A percentile compares a stretch with the other conserved stretches of the same genome.
Evolutionary conservation across 1,140 invertebrate species (phyloP).

Genomic region (Neotoxoptera formosana): DNA sequence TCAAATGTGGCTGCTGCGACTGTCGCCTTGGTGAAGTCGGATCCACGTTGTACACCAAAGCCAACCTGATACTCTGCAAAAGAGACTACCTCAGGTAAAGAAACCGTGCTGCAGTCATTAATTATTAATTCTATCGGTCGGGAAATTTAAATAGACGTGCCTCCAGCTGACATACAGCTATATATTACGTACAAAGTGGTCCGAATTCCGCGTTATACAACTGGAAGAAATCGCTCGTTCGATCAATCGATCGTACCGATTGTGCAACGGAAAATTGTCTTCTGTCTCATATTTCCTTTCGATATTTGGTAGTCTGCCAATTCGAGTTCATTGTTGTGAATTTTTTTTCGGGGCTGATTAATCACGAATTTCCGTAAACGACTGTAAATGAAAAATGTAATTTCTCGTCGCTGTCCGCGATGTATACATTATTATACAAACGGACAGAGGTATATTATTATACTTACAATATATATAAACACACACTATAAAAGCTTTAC

Average conservation of each 20-base stretch:
- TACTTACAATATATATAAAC: neutral
- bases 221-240: neutral
- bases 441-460: neutral
- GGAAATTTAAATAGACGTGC: neutral
- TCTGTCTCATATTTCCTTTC: neutral
- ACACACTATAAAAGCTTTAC: slow-evolving; percentile 17
- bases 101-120: neutral
- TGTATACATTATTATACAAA: slow-evolving; percentile 7
- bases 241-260: neutral
- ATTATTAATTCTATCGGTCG: neutral
- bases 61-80: slow-evolving; percentile 96
- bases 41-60: slow-evolving; percentile 94
- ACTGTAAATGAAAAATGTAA: neutral
- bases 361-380: neutral
- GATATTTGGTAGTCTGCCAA: neutral
- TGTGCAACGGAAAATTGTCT: neutral
- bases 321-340: neutral
- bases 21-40: slow-evolving; percentile 97
- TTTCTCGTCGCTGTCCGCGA: neutral
- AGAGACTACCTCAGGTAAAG: slow-evolving; percentile 92
- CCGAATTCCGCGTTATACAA: neutral
- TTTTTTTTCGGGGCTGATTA: neutral
- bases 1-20: slow-evolving; percentile 97
- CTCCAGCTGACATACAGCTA: neutral
- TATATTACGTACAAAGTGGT: neutral